These are phyloP conservation scores for Cerceris ruficornis DNA, from an alignment of 2,888 invertebrate genomes.

Conservation along the genomic window DNA sequence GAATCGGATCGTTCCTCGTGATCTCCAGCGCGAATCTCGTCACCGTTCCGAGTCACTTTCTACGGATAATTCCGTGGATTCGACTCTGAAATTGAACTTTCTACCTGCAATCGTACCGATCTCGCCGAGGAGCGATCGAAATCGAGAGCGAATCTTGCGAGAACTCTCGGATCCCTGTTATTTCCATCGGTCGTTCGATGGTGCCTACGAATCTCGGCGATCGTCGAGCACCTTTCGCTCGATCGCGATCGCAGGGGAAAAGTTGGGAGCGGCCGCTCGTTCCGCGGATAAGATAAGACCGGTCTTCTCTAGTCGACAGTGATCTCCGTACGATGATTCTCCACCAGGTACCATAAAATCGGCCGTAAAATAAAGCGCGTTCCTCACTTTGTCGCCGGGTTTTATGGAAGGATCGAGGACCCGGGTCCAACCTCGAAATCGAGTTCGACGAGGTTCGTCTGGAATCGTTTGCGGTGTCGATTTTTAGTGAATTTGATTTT, in stretches of 20 bases:
- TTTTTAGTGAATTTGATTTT: too few species aligned
- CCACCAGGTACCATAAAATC: conserved; percentile 57
- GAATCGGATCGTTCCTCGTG: too few species aligned
- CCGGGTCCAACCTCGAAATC: background rate
- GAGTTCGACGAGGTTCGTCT: conserved; percentile 7
- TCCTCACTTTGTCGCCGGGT: conserved; percentile 66
- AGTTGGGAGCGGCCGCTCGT: conserved; percentile 54
- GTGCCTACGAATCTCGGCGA: background rate
- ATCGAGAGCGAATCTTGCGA: too few species aligned
- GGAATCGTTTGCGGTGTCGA: background rate
- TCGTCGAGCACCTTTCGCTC: conserved; percentile 9
- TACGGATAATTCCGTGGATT: too few species aligned
- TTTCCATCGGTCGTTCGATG: conserved; percentile 28
- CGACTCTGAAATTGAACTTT: too few species aligned
- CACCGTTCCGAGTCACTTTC: too few species aligned
- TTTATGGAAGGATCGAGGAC: conserved; percentile 60
- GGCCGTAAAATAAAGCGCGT: conserved; percentile 65
- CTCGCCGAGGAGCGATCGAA: too few species aligned
- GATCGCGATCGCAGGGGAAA: conserved; percentile 22
- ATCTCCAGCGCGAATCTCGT: too few species aligned
- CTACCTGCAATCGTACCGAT: too few species aligned
- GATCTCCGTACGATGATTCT: conserved; percentile 48
- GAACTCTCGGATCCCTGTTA: background rate
- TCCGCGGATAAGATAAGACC: conserved; percentile 64
- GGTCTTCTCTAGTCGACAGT: conserved; percentile 49